Conservation (phyloP, 2,113 vertebrate genomes). For the Sclerurus mexicanus region DNA sequence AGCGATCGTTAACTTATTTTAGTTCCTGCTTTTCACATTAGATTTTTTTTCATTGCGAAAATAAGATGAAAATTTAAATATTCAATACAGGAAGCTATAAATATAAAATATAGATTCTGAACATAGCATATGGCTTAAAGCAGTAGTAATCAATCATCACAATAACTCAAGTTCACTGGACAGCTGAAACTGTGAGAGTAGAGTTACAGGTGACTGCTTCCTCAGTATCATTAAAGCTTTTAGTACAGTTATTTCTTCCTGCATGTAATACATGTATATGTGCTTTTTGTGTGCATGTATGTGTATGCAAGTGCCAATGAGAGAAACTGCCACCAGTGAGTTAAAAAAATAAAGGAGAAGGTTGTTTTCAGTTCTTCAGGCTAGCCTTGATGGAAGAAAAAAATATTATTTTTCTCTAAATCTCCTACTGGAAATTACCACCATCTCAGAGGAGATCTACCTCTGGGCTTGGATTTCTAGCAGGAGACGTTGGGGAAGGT, state of each 20-base stretch:
- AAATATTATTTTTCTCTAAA: not conserved
- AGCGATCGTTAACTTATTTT: not conserved
- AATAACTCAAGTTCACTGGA: conserved; percentile 26
- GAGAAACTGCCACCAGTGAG: not conserved
- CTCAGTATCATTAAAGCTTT: not conserved
- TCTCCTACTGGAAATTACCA: not conserved
- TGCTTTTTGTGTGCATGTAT: not conserved
- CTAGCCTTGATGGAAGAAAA: not conserved
- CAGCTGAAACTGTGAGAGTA: conserved; percentile 30
- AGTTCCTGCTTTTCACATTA: not conserved
- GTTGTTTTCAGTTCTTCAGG: not conserved
- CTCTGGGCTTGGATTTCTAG: not conserved
- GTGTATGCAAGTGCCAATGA: not conserved
- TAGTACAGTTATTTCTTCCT: not conserved
- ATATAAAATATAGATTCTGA: conserved; percentile 23
- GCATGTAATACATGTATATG: not conserved
- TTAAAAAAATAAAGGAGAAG: not conserved
- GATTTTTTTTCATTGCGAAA: not conserved
- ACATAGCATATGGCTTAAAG: conserved; percentile 19
- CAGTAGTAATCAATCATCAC: conserved; percentile 22
- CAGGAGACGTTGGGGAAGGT: not conserved
- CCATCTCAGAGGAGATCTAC: not conserved
- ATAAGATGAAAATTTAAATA: not conserved
- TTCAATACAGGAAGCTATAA: not conserved
- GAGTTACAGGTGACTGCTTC: conserved; percentile 37